These are phyloP conservation scores for Ammodytes dubius DNA, from an alignment of 2,113 vertebrate genomes.

Conservation along the genomic window DNA sequence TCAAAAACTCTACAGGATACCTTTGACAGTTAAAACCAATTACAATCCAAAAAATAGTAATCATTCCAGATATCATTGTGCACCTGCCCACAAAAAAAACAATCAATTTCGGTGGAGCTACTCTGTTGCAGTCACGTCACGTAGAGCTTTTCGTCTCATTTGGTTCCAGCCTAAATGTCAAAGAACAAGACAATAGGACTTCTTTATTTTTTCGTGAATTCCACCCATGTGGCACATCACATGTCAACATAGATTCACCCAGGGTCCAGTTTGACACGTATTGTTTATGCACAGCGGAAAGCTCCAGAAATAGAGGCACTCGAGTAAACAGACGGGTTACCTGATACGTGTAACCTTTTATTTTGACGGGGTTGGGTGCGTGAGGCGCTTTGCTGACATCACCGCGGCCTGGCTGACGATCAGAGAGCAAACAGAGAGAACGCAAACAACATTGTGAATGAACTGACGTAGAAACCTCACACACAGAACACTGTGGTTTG, in stretches of 20 bases:
- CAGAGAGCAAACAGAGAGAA: slow-evolving; percentile 36
- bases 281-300: slow-evolving; percentile 47
- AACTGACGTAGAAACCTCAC: neutral
- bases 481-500: neutral
- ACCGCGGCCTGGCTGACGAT: slow-evolving; percentile 7
- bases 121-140: slow-evolving; percentile 4
- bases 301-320: slow-evolving; percentile 37
- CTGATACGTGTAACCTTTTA: slow-evolving; percentile 54
- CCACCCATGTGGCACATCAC: neutral
- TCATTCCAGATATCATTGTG: neutral
- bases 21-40: neutral
- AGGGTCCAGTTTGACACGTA: slow-evolving; percentile 16
- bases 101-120: neutral
- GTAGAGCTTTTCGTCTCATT: neutral
- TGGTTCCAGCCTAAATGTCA: slow-evolving; percentile 34
- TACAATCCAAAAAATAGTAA: no score
- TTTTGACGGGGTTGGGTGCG: slow-evolving; percentile 15
- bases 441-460: slow-evolving; percentile 23
- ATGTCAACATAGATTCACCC: slow-evolving; percentile 34
- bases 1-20: neutral
- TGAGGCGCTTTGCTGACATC: slow-evolving; percentile 16
- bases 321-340: slow-evolving; percentile 41
- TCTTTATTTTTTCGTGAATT: slow-evolving; percentile 9
- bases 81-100: neutral
- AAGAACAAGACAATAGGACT: neutral